phyloP scores from a whole-genome alignment of 2,888 invertebrate genomes.

The Petrophora chlorosata region DNA sequence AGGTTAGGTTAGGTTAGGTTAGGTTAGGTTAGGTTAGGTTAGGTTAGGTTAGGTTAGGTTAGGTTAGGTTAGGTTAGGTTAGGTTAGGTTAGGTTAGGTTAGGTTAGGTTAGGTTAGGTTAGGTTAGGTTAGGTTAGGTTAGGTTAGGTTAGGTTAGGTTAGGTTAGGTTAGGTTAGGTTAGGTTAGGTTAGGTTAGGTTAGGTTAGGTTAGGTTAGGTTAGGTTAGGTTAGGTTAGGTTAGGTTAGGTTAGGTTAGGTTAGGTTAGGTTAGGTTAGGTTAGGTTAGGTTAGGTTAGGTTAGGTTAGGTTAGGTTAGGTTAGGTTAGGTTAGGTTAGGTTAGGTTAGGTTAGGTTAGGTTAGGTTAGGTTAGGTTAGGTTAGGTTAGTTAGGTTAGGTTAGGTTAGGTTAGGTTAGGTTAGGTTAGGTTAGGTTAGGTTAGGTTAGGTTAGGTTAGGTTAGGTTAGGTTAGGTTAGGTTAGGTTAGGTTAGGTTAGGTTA shows the following conservation, averaged over 20 bases:
- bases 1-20: conserved; percentile 1
- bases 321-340: conserved; percentile 8
- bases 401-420: conserved; percentile 3
- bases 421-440: conserved; percentile 9
- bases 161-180: conserved; percentile 4
- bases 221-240: conserved; percentile 9
- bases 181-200: conserved; percentile 1
- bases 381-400: conserved; percentile 10
- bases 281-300: conserved; percentile 9
- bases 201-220: no score
- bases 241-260: conserved; percentile 7
- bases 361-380: conserved; percentile 9
- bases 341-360: conserved; percentile 8
- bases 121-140: conserved; percentile 7
- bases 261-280: conserved; percentile 9
- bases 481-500: conserved; percentile 4
- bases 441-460: conserved; percentile 10
- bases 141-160: conserved; percentile 2
- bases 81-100: conserved; percentile 5
- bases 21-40: conserved; percentile 6
- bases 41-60: conserved; percentile 6
- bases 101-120: conserved; percentile 6
- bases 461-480: conserved; percentile 6
- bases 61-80: conserved; percentile 6
- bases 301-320: no score